phyloP scores from a whole-genome alignment of 2,888 invertebrate genomes.

The Chrysolina oricalcia region DNA sequence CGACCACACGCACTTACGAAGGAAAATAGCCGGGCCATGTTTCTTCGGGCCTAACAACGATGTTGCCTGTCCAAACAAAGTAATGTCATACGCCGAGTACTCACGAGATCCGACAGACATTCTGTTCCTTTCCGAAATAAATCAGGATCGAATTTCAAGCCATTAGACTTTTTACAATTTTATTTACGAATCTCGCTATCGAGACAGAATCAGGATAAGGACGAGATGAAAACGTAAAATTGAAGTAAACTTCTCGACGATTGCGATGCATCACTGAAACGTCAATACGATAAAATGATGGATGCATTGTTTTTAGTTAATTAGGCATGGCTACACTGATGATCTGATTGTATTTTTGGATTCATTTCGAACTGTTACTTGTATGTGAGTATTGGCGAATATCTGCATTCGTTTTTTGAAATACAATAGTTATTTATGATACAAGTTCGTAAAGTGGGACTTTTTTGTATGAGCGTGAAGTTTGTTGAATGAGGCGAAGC shows the following conservation, averaged over 20 bases:
- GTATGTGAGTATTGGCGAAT: no score
- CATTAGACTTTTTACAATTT: slow-evolving; percentile 45
- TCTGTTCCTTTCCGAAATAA: slow-evolving; percentile 55
- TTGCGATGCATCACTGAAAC: neutral
- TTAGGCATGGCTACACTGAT: neutral
- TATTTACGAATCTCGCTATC: slow-evolving; percentile 22
- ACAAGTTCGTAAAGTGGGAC: no score
- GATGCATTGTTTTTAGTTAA: neutral
- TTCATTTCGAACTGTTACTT: no score
- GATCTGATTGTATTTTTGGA: neutral
- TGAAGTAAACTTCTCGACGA: neutral
- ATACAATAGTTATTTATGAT: no score
- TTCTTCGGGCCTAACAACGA: slow-evolving; percentile 62
- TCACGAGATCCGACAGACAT: slow-evolving; percentile 43
- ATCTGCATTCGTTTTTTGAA: no score
- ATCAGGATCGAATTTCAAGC: slow-evolving; percentile 60
- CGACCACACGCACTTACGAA: slow-evolving; percentile 64
- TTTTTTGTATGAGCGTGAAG: no score
- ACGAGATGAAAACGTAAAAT: neutral
- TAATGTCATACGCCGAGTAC: slow-evolving; percentile 63
- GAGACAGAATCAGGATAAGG: slow-evolving; percentile 7
- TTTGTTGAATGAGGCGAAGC: no score
- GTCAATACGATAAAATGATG: neutral
- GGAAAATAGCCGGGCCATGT: slow-evolving; percentile 64
- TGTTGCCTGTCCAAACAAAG: slow-evolving; percentile 66